A percentile compares a stretch with the other conserved stretches of the same genome.
Evolutionary conservation across 2,113 vertebrate genomes (phyloP).

Genomic region (Ceyx melanurus): DNA sequence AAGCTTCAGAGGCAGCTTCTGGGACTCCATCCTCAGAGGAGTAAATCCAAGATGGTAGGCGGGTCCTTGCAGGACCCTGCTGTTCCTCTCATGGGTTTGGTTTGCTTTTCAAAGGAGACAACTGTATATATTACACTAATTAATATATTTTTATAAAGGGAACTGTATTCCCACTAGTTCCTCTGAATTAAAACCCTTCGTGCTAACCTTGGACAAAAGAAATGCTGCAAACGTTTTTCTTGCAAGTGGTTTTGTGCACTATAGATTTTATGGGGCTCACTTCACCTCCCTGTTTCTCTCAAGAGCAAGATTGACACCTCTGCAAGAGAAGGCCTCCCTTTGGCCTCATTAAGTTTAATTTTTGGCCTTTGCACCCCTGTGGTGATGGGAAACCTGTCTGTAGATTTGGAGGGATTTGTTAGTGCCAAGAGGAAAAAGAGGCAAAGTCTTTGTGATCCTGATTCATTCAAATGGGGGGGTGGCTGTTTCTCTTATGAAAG

Average conservation of each 20-base stretch:
- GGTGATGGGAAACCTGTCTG: slow-evolving; percentile 21
- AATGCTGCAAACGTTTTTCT: slow-evolving; percentile 21
- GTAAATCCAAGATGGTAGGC: slow-evolving; percentile 62
- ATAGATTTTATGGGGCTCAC: neutral
- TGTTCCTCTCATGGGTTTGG: slow-evolving; percentile 49
- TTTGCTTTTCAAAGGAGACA: slow-evolving; percentile 56
- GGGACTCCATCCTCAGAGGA: slow-evolving; percentile 54
- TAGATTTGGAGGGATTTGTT: slow-evolving; percentile 47
- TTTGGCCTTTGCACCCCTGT: slow-evolving; percentile 65
- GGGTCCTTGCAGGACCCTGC: slow-evolving; percentile 59
- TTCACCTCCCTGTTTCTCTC: neutral
- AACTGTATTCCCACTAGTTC: slow-evolving; percentile 49
- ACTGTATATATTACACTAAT: slow-evolving; percentile 66
- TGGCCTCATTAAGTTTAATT: slow-evolving; percentile 61
- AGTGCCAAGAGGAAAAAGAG: neutral
- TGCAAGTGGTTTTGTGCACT: neutral
- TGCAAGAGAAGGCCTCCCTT: neutral
- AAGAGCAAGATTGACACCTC: slow-evolving; percentile 28
- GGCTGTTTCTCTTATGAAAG: slow-evolving; percentile 9
- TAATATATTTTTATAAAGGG: slow-evolving; percentile 66
- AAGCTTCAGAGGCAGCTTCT: slow-evolving; percentile 55
- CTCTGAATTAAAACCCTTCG: slow-evolving; percentile 17
- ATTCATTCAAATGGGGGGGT: neutral
- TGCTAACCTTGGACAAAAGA: slow-evolving; percentile 11
- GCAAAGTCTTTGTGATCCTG: slow-evolving; percentile 47